Base-by-base conservation (phyloP, 1,140 invertebrate genomes). In the Drosophila bifasciata region DNA sequence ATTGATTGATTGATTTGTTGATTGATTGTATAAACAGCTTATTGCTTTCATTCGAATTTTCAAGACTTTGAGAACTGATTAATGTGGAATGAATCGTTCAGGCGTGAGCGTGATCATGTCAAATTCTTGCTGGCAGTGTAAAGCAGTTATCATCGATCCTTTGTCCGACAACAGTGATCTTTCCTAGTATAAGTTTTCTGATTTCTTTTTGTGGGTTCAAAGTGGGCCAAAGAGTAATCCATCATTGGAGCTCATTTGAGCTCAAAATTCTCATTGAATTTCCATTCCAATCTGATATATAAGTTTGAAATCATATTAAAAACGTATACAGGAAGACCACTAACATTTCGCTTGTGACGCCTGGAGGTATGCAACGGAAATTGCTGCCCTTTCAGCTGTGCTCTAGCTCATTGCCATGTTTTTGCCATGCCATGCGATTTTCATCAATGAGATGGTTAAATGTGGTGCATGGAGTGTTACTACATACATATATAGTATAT, bases 11-110 rank as follows among this genome's bases (percentile, higher is more conserved):
- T 84, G 79, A n/a, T n/a, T n/a, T n/a, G n/a, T 19, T 19, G 19
- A 15, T 76, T 84, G 79, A 84, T 84, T 84, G 79, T 79, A 76
- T 84, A 79, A 84, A 76, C 76, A 79, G 79, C 79, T 44, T 84
- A 84, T 84, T 84, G 79, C 79, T 84, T 81, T 62, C 49, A 36
- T 68, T 17, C 17, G 67, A 56, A 32, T 48, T 40, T 32, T 16
- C 64, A 32, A 19, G 43, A 40, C 58, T 40, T 17, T 11, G 43
- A 48, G 50, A 50, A 55, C 15, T 13, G 36, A 32, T 46, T 11
- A 3, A 17, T 68, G 62, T n/a, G n/a, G n/a, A 64, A 19, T 16
- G 32, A 28, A 36, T 32, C 41, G 19, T 32, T 44, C 36, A 1
- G 16, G 56, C 43, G 8, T 39, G 49, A 59, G 57, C 13, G 49